Conservation (phyloP, 2,888 invertebrate species). For the Lathronympha strigana region DNA sequence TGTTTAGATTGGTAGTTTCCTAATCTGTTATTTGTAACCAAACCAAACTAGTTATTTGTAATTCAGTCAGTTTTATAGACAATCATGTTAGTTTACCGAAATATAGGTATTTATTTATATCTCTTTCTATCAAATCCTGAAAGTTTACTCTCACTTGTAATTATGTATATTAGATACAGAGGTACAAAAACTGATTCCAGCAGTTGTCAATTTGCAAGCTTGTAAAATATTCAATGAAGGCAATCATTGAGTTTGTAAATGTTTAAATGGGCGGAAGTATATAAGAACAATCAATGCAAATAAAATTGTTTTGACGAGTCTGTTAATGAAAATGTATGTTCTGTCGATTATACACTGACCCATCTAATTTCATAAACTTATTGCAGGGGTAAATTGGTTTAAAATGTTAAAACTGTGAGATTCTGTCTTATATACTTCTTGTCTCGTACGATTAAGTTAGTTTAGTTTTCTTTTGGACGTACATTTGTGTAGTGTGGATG, state of each 20-base stretch:
- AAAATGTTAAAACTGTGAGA: too few species aligned
- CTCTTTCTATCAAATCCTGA: too few species aligned
- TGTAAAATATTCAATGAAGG: slow-evolving; percentile 78
- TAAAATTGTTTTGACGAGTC: slow-evolving; percentile 19
- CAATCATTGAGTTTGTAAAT: slow-evolving; percentile 80
- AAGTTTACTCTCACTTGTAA: too few species aligned
- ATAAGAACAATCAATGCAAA: slow-evolving; percentile 51
- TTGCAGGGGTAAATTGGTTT: too few species aligned
- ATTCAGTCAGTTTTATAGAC: too few species aligned
- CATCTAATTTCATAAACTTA: not conserved
- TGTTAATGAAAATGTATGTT: slow-evolving; percentile 21
- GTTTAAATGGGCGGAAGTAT: slow-evolving; percentile 64
- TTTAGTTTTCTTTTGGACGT: slow-evolving; percentile 67
- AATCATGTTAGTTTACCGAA: too few species aligned
- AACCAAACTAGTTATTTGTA: too few species aligned
- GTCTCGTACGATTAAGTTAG: slow-evolving; percentile 60
- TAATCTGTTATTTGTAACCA: too few species aligned
- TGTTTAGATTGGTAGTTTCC: too few species aligned
- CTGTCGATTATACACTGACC: slow-evolving; percentile 2
- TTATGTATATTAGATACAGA: too few species aligned
- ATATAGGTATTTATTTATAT: too few species aligned
- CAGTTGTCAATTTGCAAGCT: slow-evolving; percentile 56
- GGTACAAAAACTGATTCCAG: not conserved
- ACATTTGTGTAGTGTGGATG: slow-evolving; percentile 62
- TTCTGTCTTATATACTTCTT: slow-evolving; percentile 60